Base-by-base conservation (phyloP, 37 sponge, comb jelly and placozoan species). In the Beroe forskalii region DNA sequence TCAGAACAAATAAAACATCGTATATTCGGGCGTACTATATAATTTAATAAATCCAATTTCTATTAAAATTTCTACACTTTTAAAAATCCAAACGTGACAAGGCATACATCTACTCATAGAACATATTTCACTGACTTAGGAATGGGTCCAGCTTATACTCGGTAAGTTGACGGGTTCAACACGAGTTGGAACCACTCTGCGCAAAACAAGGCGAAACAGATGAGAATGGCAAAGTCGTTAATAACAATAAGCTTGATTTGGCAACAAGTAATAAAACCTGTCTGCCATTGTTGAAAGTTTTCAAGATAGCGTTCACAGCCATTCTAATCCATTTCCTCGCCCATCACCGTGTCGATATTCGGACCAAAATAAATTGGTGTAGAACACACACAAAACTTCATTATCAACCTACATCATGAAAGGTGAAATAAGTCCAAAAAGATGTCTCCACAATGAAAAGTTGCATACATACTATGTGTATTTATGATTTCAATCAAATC, bases 21-120 rank as follows among this genome's bases (percentile, higher is more conserved):
- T n/a, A n/a, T n/a, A 17, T 48, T 48, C 55, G 55, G 72, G 72
- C 72, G 72, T 69, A 69, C 72, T 69, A 69, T 69, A 69, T 69
- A 69, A 69, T 69, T 69, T 69, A 69, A 69, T 69, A 69, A 69
- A 69, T 69, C 72, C 72, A 69, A 69, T 69, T 69, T 69, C 72
- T 69, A 69, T 69, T 69, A 69, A 69, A 69, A 69, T 69, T 69
- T 69, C 72, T 69, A 69, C 72, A 69, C 72, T 69, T 69, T 69
- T 69, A 69, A 69, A 69, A 69, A 69, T 69, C 72, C 72, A 69
- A 36, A 36, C 72, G 72, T 69, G 72, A 69, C 72, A 69, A 32
- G 72, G 72, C 72, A 36, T 17, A 32, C 72, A 69, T 69, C 35
- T 32, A 69, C 38, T 69, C 2, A 76, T 41, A 30, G 48, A 30